Evolutionary conservation across 2,888 invertebrate species (phyloP), one percentile per base, ranked within the genome.

Genomic region (Metopia argyrocephala): DNA sequence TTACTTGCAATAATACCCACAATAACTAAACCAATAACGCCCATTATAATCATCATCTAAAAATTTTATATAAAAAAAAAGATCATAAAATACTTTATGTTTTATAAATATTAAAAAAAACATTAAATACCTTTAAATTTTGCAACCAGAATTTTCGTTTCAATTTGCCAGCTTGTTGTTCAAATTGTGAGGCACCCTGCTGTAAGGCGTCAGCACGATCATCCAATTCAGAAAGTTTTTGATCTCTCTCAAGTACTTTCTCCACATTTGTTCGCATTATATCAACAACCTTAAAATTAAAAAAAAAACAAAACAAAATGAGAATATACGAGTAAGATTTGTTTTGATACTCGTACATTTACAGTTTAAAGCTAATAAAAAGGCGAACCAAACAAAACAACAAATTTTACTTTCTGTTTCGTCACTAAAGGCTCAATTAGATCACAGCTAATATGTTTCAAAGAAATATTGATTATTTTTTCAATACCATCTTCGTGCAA

Each of bases 61-160:
- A 12, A 92, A 73, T 23, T n/a, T 28, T 68, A 3, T 12, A 64
- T 38, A 48, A 38, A 6, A 21, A 25, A 20, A 9, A 15, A 54
- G 6, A 7, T 18, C 23, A 15, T 21, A 23, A 9, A 7, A 1
- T 54, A 21, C 23, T 45, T 20, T 2, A 28, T 27, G 20, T 66
- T 65, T 46, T 31, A n/a, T 52, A 25, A n/a, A n/a, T 21, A 15
- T 23, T 46, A 12, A 64, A 21, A 7, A 45, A 28, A 12, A 9
- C 85, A 7, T 5, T 7, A 52, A 46, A 59, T 89, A 94, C 94
- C 94, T 98, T 98, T 88, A 98, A 92, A 91, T 98, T 98, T 91
- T 98, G 97, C 94, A 97, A 94, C 98, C 98, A 98, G 90, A 96
- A 98, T 92, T 98, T 98, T 89, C 97, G 94, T 92, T 98, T 98